These are phyloP conservation scores for Cremastinae sp. DNA, from an alignment of 2,888 invertebrate genomes.

Conservation along the genomic window DNA sequence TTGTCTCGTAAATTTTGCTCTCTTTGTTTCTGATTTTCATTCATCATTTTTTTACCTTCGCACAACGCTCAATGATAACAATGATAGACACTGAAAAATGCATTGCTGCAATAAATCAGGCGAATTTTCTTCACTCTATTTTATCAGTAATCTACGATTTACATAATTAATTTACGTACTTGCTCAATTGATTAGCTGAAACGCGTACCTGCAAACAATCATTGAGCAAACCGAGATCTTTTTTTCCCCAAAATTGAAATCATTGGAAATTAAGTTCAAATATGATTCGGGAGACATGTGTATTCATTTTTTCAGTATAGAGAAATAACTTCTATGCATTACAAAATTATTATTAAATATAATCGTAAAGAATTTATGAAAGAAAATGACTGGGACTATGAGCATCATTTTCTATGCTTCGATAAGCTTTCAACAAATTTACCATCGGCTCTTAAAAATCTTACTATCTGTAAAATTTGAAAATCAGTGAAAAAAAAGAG, in stretches of 20 bases:
- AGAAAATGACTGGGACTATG: too few relatives aligned
- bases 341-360: too few relatives aligned
- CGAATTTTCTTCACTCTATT: neutral
- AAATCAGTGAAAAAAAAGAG: neutral
- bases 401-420: too few relatives aligned
- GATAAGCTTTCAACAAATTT: neutral
- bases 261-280: too few relatives aligned
- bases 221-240: neutral
- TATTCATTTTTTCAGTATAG: too few relatives aligned
- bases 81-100: slow-evolving; percentile 17
- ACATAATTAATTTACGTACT: neutral
- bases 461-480: neutral
- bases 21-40: neutral
- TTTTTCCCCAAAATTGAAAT: too few relatives aligned
- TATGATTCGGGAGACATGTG: too few relatives aligned
- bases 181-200: neutral
- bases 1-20: slow-evolving; percentile 3
- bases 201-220: neutral
- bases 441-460: neutral
- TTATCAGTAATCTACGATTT: neutral
- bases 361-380: too few relatives aligned
- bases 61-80: slow-evolving; percentile 6
- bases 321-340: too few relatives aligned
- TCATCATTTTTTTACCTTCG: neutral
- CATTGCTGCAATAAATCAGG: slow-evolving; percentile 3